Evolutionary conservation across 1,140 invertebrate species (phyloP).

Genomic region (Caenorhabditis tropicalis): DNA sequence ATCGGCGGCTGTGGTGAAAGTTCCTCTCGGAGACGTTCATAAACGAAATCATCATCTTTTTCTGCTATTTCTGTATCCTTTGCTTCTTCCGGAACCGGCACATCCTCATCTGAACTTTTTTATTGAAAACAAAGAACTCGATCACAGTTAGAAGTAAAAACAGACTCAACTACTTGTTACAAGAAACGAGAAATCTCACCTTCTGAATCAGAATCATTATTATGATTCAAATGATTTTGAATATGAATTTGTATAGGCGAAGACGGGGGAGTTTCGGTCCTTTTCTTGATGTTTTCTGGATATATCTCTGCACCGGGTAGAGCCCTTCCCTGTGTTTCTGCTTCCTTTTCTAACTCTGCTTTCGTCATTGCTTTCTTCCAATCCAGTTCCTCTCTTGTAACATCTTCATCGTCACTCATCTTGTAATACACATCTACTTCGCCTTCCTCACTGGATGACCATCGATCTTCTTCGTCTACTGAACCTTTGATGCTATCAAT

Average conservation of each 20-base stretch:
- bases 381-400: constrained; percentile 45
- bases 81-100: constrained; percentile 43
- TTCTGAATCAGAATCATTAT: constrained; percentile 24
- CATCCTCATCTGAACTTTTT: constrained; percentile 2
- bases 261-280: neutral
- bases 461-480: constrained; percentile 23
- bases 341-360: neutral
- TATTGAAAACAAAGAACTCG: neutral
- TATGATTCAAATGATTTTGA: constrained; percentile 33
- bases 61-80: constrained; percentile 56
- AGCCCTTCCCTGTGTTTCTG: neutral
- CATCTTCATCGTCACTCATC: constrained; percentile 52
- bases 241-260: constrained; percentile 10
- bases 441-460: constrained; percentile 50
- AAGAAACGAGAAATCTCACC: neutral
- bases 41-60: constrained; percentile 43
- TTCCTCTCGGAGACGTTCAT: constrained; percentile 51
- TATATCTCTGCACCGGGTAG: neutral
- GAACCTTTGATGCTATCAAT: constrained; percentile 4
- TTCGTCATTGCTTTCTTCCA: constrained; percentile 31
- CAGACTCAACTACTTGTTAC: too few relatives aligned
- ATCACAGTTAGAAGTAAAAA: constrained; percentile 11
- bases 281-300: neutral
- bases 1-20: constrained; percentile 40
- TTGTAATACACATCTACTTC: constrained; percentile 55